Base-by-base conservation (phyloP, 2,888 invertebrate species). In the Tuberolachnus salignus region DNA sequence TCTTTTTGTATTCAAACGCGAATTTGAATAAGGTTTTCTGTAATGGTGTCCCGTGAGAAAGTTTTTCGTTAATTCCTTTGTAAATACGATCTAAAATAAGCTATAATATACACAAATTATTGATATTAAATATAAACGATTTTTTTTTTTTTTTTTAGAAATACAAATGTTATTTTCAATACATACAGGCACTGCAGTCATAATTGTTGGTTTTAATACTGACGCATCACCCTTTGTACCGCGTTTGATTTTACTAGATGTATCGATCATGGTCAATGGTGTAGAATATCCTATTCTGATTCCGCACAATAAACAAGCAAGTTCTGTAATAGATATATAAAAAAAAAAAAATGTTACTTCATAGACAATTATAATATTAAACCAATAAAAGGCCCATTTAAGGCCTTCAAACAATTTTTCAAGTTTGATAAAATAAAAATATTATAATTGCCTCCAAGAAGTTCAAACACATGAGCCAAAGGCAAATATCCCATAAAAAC, bases 241-340 rank as follows among this genome's bases (percentile, higher is more conserved):
- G 84, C 92, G 91, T 89, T 95, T 95, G 83, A 99, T 96, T 88
- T 97, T 98, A 84, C 95, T 96, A 71, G 97, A 95, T 42, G 92
- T 90, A 86, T 95, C 95, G 83, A 94, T 90, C 90, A 95, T 91
- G 0, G 99, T 99, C 80, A 96, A 88, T 0, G 98, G 95, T 0
- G 97, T 95, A 0, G 97, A 97, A 86, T 98, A 99, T 3, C 98
- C 98, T 84, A 99, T 95, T 1, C 94, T 91, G 55, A 97, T 93
- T 23, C 97, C 97, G 84, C 83, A 88, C 85, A 85, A 83, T 67
- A 84, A 81, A 80, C 83, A 85, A 21, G 83, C 83, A 44, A 84
- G 83, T 82, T 84, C 84, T 84, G 81, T 59, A 82, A 83, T 64
- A n/a, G n/a, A n/a, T n/a, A n/a, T n/a, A n/a, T n/a, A 57, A 42